phyloP scores from a whole-genome alignment of 2,113 vertebrate species.

The Mus pahari region DNA sequence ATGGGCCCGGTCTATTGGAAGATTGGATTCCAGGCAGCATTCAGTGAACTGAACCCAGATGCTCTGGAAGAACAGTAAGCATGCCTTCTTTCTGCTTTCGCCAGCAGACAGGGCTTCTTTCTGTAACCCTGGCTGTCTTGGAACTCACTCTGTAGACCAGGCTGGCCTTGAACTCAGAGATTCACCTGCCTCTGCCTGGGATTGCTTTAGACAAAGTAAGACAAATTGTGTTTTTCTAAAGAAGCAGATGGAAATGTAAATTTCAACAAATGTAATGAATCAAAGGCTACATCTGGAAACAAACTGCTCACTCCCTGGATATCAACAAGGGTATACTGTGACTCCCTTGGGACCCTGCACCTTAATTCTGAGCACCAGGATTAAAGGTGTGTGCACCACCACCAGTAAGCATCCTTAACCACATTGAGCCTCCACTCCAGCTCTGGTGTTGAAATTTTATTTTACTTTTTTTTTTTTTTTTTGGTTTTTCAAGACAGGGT shows the following conservation, averaged over 20 bases:
- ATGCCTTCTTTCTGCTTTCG: not conserved
- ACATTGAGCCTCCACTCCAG: too few species aligned
- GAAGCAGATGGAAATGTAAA: not conserved
- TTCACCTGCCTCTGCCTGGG: not conserved
- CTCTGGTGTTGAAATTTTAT: not conserved
- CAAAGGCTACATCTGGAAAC: slow-evolving; percentile 13
- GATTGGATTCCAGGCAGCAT: not conserved
- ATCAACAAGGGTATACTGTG: not conserved
- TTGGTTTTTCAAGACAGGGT: too few species aligned
- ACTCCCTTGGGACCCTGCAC: not conserved
- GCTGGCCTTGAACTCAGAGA: not conserved
- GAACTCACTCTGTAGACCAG: not conserved
- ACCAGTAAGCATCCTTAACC: not conserved
- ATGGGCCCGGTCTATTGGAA: not conserved
- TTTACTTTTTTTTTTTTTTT: not conserved
- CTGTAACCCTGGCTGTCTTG: not conserved
- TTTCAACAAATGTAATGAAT: slow-evolving; percentile 45
- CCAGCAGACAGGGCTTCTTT: not conserved
- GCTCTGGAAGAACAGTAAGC: not conserved
- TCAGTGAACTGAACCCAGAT: not conserved
- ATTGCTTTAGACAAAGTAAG: not conserved
- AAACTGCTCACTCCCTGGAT: not conserved
- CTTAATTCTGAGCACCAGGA: not conserved
- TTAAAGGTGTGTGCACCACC: not conserved
- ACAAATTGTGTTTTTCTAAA: slow-evolving; percentile 3